Evolutionary conservation across 2,888 invertebrate genomes (phyloP), one percentile per base, ranked within the genome.

Genomic region (Ophonus ardosiacus): DNA sequence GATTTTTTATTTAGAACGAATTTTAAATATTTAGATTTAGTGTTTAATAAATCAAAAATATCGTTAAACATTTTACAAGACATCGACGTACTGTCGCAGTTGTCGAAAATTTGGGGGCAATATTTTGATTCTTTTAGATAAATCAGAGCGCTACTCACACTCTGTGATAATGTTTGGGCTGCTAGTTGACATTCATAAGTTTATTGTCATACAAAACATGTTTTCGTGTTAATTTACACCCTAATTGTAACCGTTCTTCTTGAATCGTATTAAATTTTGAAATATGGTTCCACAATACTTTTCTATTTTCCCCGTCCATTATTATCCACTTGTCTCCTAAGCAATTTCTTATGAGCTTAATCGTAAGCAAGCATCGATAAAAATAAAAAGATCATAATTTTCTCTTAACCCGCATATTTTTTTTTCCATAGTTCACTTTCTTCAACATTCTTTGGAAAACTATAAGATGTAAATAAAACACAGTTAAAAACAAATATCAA

Each of bases 121-220:
- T 40, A 40, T 40, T 40, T 40, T 40, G 40, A 7, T 3, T 71
- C 31, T 13, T 65, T 65, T 65, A 71, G 31, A 65, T 63, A 81
- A 65, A 31, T 7, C 7, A 65, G n/a, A n/a, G n/a, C n/a, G n/a
- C n/a, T n/a, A n/a, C n/a, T n/a, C n/a, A n/a, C n/a, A n/a, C n/a
- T n/a, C n/a, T n/a, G n/a, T n/a, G n/a, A n/a, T n/a, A n/a, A n/a
- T n/a, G n/a, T n/a, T n/a, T n/a, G n/a, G n/a, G 63, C 38, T 65
- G 13, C 83, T 63, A 86, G 21, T 61, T 84, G 2, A 86, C 86
- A 40, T 79, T 84, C 85, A 86, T 86, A 57, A 56, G 84, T 56
- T 86, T 86, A 17, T 80, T 38, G 7, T 24, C 61, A 8, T 65
- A 56, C 17, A 79, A 8, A 74, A 84, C 31, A 38, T 81, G 61